These are phyloP conservation scores for Stenurella melanura DNA, from an alignment of 2,888 invertebrate species.

Conservation along the genomic window DNA sequence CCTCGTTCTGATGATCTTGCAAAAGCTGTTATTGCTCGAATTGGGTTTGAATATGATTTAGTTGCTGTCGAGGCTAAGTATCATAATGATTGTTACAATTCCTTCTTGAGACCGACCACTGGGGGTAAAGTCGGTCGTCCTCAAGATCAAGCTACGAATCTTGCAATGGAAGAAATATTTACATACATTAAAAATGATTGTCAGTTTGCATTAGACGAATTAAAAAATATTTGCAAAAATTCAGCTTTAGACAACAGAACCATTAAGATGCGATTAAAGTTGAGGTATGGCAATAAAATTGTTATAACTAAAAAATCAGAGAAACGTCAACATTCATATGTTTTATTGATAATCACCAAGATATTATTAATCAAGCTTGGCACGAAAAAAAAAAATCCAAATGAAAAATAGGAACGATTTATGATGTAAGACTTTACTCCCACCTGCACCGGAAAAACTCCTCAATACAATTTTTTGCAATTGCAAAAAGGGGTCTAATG, in stretches of 20 bases:
- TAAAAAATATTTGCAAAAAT: conserved; percentile 58
- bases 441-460: too few relatives aligned
- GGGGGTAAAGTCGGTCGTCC: conserved; percentile 54
- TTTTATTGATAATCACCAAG: neutral
- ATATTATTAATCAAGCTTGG: neutral
- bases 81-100: too few relatives aligned
- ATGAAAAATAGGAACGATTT: too few relatives aligned
- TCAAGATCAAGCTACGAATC: conserved; percentile 61
- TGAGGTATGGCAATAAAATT: conserved; percentile 64
- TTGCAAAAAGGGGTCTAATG: too few relatives aligned
- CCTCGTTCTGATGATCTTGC: conserved; percentile 56
- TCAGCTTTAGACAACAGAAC: conserved; percentile 60
- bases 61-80: too few relatives aligned
- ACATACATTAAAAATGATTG: conserved; percentile 64
- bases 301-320: conserved; percentile 61
- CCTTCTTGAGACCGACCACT: conserved; percentile 63
- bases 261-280: conserved; percentile 61
- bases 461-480: too few relatives aligned
- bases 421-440: too few relatives aligned
- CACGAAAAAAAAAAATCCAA: neutral
- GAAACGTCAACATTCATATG: conserved; percentile 54
- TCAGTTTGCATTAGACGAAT: conserved; percentile 58
- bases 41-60: too few relatives aligned
- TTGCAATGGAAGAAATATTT: conserved; percentile 67
- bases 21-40: conserved; percentile 62